Evolutionary conservation across 2,113 vertebrate species (phyloP).

Genomic region (Cinclus cinclus): DNA sequence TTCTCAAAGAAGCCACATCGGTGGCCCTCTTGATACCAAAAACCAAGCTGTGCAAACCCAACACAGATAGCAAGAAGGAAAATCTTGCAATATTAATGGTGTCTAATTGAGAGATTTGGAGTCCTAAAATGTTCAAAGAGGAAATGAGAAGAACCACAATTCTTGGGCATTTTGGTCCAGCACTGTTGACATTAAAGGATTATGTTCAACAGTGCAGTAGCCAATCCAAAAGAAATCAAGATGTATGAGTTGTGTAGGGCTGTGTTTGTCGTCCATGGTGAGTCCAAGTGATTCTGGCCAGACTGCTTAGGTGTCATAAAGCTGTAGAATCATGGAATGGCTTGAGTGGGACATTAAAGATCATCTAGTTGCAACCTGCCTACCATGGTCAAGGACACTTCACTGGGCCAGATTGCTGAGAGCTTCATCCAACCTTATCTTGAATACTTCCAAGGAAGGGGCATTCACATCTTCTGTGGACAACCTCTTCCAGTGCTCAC

Average conservation of each 20-base stretch:
- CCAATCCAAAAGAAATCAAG: neutral
- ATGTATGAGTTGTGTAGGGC: rapidly evolving
- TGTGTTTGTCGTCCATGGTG: neutral
- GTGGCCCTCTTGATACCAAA: rapidly evolving
- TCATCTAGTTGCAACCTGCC: neutral
- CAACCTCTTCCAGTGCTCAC: neutral
- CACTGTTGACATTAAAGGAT: neutral
- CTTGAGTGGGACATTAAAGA: neutral
- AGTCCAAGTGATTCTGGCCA: neutral
- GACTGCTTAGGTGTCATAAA: neutral
- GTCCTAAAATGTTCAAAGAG: neutral
- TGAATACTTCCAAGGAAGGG: neutral
- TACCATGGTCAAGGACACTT: neutral
- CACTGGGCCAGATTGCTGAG: neutral
- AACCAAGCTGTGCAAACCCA: rapidly evolving
- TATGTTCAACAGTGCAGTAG: neutral
- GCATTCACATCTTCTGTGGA: neutral
- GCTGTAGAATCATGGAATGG: neutral
- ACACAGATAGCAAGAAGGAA: neutral
- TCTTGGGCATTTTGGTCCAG: rapidly evolving
- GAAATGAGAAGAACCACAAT: neutral
- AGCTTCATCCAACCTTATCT: neutral
- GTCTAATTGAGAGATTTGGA: neutral
- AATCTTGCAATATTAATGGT: neutral
- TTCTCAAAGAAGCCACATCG: neutral